Conservation (phyloP, 1,140 invertebrate genomes). For the Brachystomella parvula region DNA sequence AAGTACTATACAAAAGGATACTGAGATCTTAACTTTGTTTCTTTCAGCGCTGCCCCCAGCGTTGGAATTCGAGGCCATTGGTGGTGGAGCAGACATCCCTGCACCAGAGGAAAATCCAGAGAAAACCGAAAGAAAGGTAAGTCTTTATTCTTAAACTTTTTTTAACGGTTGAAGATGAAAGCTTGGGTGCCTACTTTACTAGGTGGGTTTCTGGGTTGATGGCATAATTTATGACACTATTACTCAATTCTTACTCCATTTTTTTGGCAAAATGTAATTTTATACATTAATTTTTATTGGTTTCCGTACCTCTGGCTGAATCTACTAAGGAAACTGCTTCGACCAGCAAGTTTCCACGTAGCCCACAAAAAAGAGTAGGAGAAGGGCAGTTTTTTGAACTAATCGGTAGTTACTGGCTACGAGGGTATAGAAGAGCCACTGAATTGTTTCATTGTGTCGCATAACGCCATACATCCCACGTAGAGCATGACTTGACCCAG, state of each 20-base stretch:
- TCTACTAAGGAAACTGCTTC: constrained; percentile 84
- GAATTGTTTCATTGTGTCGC: constrained; percentile 88
- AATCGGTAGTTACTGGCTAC: constrained; percentile 90
- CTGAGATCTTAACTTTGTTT: too few relatives aligned
- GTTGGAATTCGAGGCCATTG: too few relatives aligned
- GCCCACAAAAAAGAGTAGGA: constrained; percentile 95
- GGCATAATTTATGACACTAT: neutral
- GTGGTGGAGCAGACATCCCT: too few relatives aligned
- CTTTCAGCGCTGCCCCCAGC: too few relatives aligned
- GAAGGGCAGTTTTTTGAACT: constrained; percentile 94
- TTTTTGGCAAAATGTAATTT: neutral
- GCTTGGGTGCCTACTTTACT: neutral
- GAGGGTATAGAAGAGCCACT: constrained; percentile 95
- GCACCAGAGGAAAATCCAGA: too few relatives aligned
- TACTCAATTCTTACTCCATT: neutral
- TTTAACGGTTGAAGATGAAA: neutral
- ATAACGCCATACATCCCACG: constrained; percentile 99
- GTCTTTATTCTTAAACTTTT: too few relatives aligned
- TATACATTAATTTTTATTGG: neutral
- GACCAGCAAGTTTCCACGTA: constrained; percentile 76
- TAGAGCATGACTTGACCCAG: constrained; percentile 95
- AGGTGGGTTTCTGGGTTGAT: neutral
- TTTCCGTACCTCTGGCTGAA: constrained; percentile 54
- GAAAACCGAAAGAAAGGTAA: too few relatives aligned
- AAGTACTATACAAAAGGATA: too few relatives aligned